These are phyloP conservation scores for Halichondria panicea DNA, from an alignment of 37 sponge, comb jelly and placozoan genomes.

Conservation along the genomic window DNA sequence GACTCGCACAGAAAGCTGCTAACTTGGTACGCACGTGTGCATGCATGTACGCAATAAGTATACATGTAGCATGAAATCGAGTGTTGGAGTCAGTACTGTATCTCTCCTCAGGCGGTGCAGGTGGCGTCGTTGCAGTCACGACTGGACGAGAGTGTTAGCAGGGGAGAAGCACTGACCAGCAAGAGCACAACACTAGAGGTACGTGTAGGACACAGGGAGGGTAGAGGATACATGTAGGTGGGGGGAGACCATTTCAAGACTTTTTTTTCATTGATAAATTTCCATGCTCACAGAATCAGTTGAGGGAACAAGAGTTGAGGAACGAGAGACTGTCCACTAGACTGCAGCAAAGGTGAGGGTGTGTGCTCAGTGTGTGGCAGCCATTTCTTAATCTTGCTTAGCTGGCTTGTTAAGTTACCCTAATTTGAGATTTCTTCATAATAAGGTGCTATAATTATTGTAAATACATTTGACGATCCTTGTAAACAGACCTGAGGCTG, in stretches of 20 bases:
- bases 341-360: conserved; percentile 57
- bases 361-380: no score
- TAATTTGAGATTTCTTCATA: no score
- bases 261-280: no score
- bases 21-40: conserved; percentile 10
- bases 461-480: background rate
- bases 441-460: background rate
- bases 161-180: conserved; percentile 29
- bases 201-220: background rate
- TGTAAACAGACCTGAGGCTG: conserved; percentile 41
- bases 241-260: background rate
- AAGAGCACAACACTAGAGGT: conserved; percentile 60
- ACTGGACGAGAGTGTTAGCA: conserved; percentile 52
- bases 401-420: no score
- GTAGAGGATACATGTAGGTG: background rate
- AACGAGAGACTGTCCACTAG: conserved; percentile 59
- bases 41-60: background rate
- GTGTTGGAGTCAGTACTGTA: background rate
- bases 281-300: conserved; percentile 40
- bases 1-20: conserved; percentile 52
- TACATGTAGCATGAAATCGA: background rate
- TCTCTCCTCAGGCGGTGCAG: conserved; percentile 20
- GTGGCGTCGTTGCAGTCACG: conserved; percentile 28
- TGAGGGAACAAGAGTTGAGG: conserved; percentile 69
- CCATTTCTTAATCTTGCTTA: no score